Base-by-base conservation (phyloP, 92 coral and sea anemone genomes). In the Palythoa caribaeorum region DNA sequence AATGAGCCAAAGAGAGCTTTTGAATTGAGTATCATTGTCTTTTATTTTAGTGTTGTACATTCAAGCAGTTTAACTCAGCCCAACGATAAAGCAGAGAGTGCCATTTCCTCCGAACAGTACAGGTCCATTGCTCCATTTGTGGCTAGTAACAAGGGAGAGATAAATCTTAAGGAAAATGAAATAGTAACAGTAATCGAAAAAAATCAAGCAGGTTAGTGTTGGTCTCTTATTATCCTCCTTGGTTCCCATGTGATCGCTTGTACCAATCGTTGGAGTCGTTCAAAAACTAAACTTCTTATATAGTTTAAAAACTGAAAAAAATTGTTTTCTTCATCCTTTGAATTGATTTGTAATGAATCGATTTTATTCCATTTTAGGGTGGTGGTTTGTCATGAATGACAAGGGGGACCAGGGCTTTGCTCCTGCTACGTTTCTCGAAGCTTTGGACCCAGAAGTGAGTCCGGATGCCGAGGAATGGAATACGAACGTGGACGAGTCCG, bases 131-230 rank as follows among this genome's bases (percentile, higher is more conserved):
- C 99, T 1, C 83, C 78, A 57, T 97, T 96, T 89, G 84, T 54
- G 44, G 98, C 92, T 16, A 63, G 81, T 48, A 91, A 94, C 38
- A 92, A 94, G 38, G 99, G 99, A 13, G 99, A 97, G 79, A 93
- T 97, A 90, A 89, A 68, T 77, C 77, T 97, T 44, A 85, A 66
- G 15, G 95, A 94, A 59, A 90, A 91, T 52, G 97, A 97, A 73
- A 72, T 92, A 35, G 93, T 97, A 28, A 97, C 95, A 48, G 98
- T 97, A n/a, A 97, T 97, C 80, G 99, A 97, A 87, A 97, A 97
- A 77, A 97, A 95, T 38, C 95, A 88, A 80, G 94, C 99, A 74
- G 99, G 99, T 97, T 38, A 68, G 98, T 38, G 38, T 4, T n/a
- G 28, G 38, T 76, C 14, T 54, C 62, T 54, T 54, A 10, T 1